Evolutionary conservation across 2,888 invertebrate species (phyloP).

Genomic region (Diogma glabrata): DNA sequence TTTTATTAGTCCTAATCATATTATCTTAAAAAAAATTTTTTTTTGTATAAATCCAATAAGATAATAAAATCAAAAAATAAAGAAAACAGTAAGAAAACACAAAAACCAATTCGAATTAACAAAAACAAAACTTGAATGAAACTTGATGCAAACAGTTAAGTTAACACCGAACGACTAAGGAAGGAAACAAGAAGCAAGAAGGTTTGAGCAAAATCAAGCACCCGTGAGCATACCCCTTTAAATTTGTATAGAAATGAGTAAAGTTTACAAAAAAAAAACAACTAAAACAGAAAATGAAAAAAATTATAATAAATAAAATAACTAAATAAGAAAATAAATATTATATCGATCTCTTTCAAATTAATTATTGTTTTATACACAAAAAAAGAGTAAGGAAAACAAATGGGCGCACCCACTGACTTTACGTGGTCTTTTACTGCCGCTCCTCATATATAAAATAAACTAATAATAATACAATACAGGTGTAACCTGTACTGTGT

Average conservation of each 20-base stretch:
- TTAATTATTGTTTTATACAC: neutral
- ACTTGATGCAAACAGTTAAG: slow-evolving; percentile 24
- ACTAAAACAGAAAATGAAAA: neutral
- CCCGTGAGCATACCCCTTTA: slow-evolving; percentile 18
- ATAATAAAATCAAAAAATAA: slow-evolving; percentile 4
- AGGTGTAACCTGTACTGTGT: too few relatives aligned
- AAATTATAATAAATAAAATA: slow-evolving; percentile 3
- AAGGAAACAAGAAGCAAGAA: slow-evolving; percentile 23
- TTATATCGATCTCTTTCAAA: slow-evolving; percentile 3
- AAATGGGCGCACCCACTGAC: slow-evolving; percentile 18
- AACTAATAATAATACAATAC: too few relatives aligned
- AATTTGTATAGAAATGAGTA: slow-evolving; percentile 2
- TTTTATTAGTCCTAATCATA: too few relatives aligned
- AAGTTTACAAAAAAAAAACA: slow-evolving; percentile 1
- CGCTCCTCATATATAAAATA: slow-evolving; percentile 4
- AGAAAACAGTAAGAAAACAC: neutral
- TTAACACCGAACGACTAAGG: slow-evolving; percentile 22
- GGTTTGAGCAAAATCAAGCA: slow-evolving; percentile 20
- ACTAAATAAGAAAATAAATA: slow-evolving; percentile 3
- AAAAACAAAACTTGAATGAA: neutral
- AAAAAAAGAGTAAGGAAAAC: neutral
- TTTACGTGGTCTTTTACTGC: slow-evolving; percentile 13
- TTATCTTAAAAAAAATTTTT: too few relatives aligned
- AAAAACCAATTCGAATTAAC: neutral
- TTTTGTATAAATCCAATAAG: too few relatives aligned